A percentile compares a stretch with the other conserved stretches of the same genome.
Conservation (phyloP, 2,113 vertebrate genomes). For the Hemiscyllium ocellatum region DNA sequence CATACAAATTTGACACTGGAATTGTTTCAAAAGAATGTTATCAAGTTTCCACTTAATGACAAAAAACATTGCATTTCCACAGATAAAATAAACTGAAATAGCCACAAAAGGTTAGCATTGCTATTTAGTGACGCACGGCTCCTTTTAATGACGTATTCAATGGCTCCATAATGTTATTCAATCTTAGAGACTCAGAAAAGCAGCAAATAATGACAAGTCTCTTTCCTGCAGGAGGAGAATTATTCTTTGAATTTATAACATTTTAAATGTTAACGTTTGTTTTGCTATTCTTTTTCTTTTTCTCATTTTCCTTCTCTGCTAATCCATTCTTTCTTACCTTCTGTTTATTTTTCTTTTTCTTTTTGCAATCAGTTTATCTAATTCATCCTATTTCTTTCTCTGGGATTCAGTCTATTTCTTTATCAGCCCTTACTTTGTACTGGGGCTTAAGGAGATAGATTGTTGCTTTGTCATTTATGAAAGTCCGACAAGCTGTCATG, state of each 20-base stretch:
- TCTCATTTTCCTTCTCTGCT: neutral
- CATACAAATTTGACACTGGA: neutral
- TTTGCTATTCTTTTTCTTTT: neutral
- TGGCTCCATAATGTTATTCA: neutral
- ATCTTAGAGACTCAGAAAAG: no score
- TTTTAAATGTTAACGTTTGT: neutral
- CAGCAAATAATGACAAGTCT: no score
- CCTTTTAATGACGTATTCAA: neutral
- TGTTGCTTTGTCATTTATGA: neutral
- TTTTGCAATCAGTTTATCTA: neutral
- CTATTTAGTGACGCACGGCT: neutral
- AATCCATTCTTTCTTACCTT: neutral
- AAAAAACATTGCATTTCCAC: neutral
- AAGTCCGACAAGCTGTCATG: neutral
- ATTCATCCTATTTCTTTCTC: neutral
- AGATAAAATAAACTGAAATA: neutral
- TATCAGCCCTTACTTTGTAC: neutral
- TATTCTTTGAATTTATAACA: neutral
- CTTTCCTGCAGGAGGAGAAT: neutral
- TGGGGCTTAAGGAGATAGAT: neutral
- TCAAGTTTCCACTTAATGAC: neutral
- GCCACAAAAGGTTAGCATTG: neutral
- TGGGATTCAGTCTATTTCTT: neutral
- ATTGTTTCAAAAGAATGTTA: neutral
- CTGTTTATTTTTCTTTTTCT: neutral